These are phyloP conservation scores for Embiotoca jacksoni DNA, from an alignment of 2,113 vertebrate species.

Conservation along the genomic window DNA sequence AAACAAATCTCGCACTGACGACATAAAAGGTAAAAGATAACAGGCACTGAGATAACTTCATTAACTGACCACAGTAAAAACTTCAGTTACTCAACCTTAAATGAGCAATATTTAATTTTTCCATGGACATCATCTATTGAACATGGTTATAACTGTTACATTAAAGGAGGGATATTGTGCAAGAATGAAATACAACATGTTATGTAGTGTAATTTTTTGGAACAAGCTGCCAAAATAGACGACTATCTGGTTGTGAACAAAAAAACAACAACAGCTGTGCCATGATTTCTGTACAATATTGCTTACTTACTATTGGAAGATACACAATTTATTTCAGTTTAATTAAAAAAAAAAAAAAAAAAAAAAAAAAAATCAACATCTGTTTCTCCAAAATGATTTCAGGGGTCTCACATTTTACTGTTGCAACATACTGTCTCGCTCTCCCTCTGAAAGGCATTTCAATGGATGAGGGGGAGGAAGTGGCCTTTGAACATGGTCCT, in stretches of 20 bases:
- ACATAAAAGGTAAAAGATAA: neutral
- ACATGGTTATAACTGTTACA: no score
- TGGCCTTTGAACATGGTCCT: slow-evolving; percentile 86
- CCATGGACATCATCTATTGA: neutral
- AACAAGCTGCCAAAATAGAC: neutral
- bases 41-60: neutral
- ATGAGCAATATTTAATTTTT: neutral
- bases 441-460: slow-evolving; percentile 37
- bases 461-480: slow-evolving; percentile 74
- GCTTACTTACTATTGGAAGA: neutral
- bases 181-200: neutral
- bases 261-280: neutral
- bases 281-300: no score
- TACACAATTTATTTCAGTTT: neutral
- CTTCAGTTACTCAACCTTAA: neutral
- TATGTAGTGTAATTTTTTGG: neutral
- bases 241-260: neutral
- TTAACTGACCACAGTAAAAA: neutral
- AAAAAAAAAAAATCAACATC: neutral
- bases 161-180: neutral
- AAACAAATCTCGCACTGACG: slow-evolving; percentile 27
- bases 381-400: neutral
- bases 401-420: neutral
- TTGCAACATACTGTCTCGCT: neutral
- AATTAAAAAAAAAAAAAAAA: neutral